These are phyloP conservation scores for Lucifuga dentata DNA, from an alignment of 2,113 vertebrate genomes.

Conservation along the genomic window DNA sequence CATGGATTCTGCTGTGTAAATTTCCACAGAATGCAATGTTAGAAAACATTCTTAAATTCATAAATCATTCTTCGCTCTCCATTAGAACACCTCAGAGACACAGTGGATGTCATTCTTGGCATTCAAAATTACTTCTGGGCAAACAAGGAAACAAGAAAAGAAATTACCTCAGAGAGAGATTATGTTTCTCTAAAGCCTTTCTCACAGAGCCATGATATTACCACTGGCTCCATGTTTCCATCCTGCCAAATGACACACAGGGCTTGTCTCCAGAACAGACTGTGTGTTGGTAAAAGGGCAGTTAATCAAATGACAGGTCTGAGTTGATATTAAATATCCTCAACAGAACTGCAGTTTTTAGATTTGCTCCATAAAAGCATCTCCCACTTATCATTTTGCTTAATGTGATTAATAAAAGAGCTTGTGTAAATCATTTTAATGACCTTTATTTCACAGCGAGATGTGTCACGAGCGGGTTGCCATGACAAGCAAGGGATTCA, in stretches of 20 bases:
- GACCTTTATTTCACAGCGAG: conserved; percentile 42
- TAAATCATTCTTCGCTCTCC: too few relatives aligned
- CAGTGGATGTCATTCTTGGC: neutral
- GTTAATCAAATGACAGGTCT: conserved; percentile 30
- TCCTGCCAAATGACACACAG: conserved; percentile 28
- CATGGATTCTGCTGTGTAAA: too few relatives aligned
- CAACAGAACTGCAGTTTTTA: conserved; percentile 29
- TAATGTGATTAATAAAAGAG: conserved; percentile 56
- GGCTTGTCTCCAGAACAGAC: conserved; percentile 30
- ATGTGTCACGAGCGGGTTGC: conserved; percentile 23
- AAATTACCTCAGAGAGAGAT: conserved; percentile 21
- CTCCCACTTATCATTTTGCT: conserved; percentile 53
- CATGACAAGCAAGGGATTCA: conserved; percentile 56
- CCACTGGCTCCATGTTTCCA: neutral
- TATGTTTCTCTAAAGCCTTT: conserved; percentile 2
- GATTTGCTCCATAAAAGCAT: conserved; percentile 39
- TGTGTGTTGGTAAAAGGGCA: conserved; percentile 14
- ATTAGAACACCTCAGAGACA: too few relatives aligned
- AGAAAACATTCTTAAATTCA: too few relatives aligned
- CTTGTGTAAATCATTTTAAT: conserved; percentile 62
- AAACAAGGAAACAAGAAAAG: neutral
- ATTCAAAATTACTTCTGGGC: neutral
- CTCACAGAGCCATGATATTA: neutral
- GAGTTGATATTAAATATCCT: conserved; percentile 14
- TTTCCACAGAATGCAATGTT: too few relatives aligned